Evolutionary conservation across 2,113 vertebrate genomes (phyloP).

Genomic region (Felis chaus): DNA sequence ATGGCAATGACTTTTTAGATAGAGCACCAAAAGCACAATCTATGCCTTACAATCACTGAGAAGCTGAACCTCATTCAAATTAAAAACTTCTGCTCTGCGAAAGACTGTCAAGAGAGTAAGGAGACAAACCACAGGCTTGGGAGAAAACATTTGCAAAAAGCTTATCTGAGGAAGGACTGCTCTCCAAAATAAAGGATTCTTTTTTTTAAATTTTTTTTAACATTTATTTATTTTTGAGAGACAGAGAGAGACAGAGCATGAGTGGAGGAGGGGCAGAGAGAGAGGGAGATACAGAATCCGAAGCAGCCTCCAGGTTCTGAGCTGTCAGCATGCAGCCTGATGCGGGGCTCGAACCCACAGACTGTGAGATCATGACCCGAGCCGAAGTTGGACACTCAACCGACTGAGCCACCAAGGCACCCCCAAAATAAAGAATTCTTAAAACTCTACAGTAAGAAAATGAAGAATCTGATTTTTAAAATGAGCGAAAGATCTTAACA

Average conservation of each 20-base stretch:
- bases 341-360: too few species aligned
- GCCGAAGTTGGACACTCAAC: too few species aligned
- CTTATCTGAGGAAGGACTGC: not conserved
- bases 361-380: too few species aligned
- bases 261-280: too few species aligned
- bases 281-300: too few species aligned
- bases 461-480: not conserved
- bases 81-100: not conserved
- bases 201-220: not conserved
- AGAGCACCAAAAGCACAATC: not conserved
- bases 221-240: too few species aligned
- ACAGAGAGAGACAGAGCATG: too few species aligned
- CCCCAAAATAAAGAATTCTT: not conserved
- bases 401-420: too few species aligned
- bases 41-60: not conserved
- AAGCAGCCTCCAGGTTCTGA: too few species aligned
- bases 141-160: not conserved
- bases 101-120: not conserved
- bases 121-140: not conserved
- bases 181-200: not conserved
- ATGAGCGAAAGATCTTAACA: not conserved
- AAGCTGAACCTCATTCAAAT: not conserved
- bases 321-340: too few species aligned
- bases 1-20: not conserved
- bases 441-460: not conserved